Evolutionary conservation across 2,888 invertebrate genomes (phyloP).

Genomic region (Parasteatoda lunata): DNA sequence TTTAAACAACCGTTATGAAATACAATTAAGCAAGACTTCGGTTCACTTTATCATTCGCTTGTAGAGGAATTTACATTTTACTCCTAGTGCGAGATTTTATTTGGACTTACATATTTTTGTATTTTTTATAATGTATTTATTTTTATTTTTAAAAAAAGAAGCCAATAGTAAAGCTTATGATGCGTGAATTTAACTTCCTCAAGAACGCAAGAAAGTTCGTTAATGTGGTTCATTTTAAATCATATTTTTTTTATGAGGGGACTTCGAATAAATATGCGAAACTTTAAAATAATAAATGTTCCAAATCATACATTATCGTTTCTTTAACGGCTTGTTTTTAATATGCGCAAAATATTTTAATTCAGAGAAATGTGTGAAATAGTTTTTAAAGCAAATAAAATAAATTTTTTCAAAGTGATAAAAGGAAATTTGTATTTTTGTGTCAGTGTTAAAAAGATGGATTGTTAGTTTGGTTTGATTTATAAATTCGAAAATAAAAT

Average conservation of each 20-base stretch:
- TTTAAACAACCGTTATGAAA: slow-evolving; percentile 56
- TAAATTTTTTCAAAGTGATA: too few species aligned
- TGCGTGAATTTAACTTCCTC: neutral
- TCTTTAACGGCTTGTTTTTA: too few species aligned
- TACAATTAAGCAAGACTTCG: slow-evolving; percentile 34
- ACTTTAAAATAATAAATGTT: too few species aligned
- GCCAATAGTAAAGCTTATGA: neutral
- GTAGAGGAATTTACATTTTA: slow-evolving; percentile 48
- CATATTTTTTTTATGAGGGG: neutral
- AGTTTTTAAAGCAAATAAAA: too few species aligned
- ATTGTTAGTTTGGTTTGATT: too few species aligned
- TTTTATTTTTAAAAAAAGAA: neutral
- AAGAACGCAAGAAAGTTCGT: neutral
- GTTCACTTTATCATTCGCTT: slow-evolving; percentile 38
- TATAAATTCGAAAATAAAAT: too few species aligned
- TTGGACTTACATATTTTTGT: slow-evolving; percentile 9
- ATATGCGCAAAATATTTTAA: too few species aligned
- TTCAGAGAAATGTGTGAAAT: too few species aligned
- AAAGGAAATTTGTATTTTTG: too few species aligned
- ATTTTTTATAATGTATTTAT: neutral
- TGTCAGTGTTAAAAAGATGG: too few species aligned
- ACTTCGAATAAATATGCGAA: too few species aligned
- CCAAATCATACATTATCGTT: too few species aligned
- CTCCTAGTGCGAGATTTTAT: slow-evolving; percentile 23
- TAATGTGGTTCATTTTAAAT: neutral